These are phyloP conservation scores for Troglohyphantes excavatus DNA, from an alignment of 2,888 invertebrate genomes.

Conservation along the genomic window DNA sequence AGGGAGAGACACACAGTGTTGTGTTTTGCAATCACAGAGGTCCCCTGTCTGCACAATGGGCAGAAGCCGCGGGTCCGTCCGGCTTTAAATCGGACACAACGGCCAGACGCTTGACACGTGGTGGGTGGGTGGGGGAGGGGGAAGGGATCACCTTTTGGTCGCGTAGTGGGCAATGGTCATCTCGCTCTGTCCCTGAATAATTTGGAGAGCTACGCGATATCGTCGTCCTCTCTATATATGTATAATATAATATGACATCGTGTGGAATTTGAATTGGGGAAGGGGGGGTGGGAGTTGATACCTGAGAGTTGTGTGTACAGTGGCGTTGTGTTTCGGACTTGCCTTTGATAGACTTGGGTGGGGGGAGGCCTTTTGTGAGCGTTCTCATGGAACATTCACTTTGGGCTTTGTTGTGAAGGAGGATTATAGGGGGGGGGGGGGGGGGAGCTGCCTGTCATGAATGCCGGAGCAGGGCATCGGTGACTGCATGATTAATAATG, in stretches of 20 bases:
- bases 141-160: conserved; percentile 59
- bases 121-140: background rate
- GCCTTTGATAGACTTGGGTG: conserved; percentile 73
- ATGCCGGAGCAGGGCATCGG: conserved; percentile 10
- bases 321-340: background rate
- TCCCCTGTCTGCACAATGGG: background rate
- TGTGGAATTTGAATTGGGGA: conserved; percentile 58
- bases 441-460: conserved; percentile 46
- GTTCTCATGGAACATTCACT: conserved; percentile 64
- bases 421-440: conserved; percentile 2
- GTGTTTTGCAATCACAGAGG: background rate
- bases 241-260: conserved; percentile 77
- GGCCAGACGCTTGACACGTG: conserved; percentile 64
- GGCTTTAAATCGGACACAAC: conserved; percentile 15
- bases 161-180: conserved; percentile 74
- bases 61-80: background rate
- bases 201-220: conserved; percentile 38
- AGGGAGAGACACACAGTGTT: background rate
- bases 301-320: conserved; percentile 47
- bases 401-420: conserved; percentile 29
- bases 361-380: conserved; percentile 64
- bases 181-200: conserved; percentile 65
- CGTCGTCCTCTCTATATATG: conserved; percentile 62
- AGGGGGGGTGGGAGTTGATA: conserved; percentile 35
- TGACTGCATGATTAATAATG: conserved; percentile 73